Conservation (phyloP, 2,113 vertebrate genomes). For the Gallinago media region DNA sequence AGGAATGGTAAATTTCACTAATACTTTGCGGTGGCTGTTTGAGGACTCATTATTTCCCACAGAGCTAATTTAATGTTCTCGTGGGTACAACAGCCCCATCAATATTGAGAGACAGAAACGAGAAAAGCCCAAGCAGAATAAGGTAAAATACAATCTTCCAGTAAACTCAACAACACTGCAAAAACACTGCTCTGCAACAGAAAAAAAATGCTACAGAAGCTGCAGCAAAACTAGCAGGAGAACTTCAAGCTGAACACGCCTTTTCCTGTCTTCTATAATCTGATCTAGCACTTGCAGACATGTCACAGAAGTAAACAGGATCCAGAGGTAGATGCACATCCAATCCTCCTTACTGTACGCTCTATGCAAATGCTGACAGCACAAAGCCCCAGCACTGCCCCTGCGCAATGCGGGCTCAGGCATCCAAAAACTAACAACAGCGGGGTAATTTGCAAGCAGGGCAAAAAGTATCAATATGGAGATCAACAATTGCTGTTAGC, state of each 20-base stretch:
- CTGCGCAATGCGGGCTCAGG: accelerated
- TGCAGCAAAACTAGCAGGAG: background rate
- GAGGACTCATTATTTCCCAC: background rate
- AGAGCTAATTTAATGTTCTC: background rate
- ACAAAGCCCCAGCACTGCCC: background rate
- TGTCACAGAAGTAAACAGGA: conserved; percentile 31
- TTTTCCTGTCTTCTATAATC: conserved; percentile 70
- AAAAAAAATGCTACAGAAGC: background rate
- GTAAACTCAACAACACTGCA: background rate
- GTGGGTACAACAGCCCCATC: background rate
- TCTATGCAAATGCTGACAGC: background rate
- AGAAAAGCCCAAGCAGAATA: background rate
- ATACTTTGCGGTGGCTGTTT: background rate
- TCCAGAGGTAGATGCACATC: background rate
- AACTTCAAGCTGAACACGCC: conserved; percentile 48
- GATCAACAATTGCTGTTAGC: background rate
- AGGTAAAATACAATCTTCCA: background rate
- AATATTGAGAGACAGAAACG: background rate
- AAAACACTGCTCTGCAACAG: background rate
- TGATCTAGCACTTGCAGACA: conserved; percentile 48
- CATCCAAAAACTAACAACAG: background rate
- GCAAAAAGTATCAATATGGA: background rate
- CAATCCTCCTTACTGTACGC: background rate
- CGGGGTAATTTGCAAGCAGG: background rate
- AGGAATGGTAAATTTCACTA: background rate